Percentiles rank a stretch among this genome's conserved stretches.
These are phyloP conservation scores for Catostylus mosaicus DNA, from an alignment of 30 jellyfish, hydroid and myxozoan genomes.

Conservation along the genomic window DNA sequence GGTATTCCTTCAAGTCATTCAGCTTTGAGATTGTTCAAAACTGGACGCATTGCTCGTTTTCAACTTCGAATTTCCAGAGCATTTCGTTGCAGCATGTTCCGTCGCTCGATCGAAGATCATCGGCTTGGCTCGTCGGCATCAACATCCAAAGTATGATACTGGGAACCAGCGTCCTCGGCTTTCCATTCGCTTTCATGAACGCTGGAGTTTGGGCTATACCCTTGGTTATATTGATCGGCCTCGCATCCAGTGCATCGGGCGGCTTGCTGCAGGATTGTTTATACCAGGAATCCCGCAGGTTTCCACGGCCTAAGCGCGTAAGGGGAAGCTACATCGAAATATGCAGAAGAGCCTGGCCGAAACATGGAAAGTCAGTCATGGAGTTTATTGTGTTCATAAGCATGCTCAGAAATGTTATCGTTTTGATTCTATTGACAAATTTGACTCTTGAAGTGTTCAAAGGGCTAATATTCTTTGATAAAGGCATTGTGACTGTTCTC, in stretches of 20 bases:
- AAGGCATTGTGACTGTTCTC: slow-evolving; percentile 31
- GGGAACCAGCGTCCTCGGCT: slow-evolving; percentile 78
- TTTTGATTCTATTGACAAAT: slow-evolving; percentile 66
- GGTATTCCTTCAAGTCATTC: slow-evolving; percentile 15
- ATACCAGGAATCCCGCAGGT: slow-evolving; percentile 55
- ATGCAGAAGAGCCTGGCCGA: slow-evolving; percentile 45
- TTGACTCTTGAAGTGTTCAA: slow-evolving; percentile 35
- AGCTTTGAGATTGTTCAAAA: slow-evolving; percentile 32
- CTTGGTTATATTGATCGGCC: slow-evolving; percentile 57
- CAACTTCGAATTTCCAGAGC: slow-evolving; percentile 1
- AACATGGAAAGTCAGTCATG: slow-evolving; percentile 44
- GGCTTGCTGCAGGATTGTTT: slow-evolving; percentile 67
- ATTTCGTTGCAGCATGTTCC: slow-evolving; percentile 69
- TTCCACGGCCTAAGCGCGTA: slow-evolving; percentile 62
- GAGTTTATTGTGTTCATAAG: slow-evolving; percentile 59
- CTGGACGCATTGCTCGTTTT: slow-evolving; percentile 33
- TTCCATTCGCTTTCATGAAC: slow-evolving; percentile 61
- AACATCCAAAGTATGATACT: slow-evolving; percentile 78
- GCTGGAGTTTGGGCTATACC: slow-evolving; percentile 78
- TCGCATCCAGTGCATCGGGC: slow-evolving; percentile 50
- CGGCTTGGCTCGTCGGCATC: slow-evolving; percentile 54
- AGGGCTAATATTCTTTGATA: slow-evolving; percentile 6
- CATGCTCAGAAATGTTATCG: slow-evolving; percentile 56
- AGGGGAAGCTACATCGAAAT: slow-evolving; percentile 59
- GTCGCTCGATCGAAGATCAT: slow-evolving; percentile 77